A percentile compares a stretch with the other conserved stretches of the same genome.
phyloP scores from a whole-genome alignment of 2,113 vertebrate species.

The Apodemus speciosus region DNA sequence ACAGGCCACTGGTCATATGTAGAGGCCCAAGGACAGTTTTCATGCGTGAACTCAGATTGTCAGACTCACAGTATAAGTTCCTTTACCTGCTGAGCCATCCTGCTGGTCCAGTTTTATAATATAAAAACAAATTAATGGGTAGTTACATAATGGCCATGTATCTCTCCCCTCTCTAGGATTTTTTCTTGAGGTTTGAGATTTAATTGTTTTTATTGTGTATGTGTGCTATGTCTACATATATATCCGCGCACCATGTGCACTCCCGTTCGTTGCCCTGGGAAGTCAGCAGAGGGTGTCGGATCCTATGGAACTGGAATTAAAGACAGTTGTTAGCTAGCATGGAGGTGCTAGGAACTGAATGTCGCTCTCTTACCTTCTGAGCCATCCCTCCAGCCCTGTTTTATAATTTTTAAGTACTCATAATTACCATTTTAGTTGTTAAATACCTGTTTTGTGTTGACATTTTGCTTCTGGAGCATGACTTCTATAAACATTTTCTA shows the following conservation, averaged over 20 bases:
- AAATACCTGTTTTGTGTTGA: neutral
- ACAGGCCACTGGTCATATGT: neutral
- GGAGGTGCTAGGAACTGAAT: neutral
- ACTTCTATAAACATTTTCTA: neutral
- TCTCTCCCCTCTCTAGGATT: neutral
- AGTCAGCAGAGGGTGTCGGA: neutral
- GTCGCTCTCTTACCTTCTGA: neutral
- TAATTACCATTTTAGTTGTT: conserved; percentile 4
- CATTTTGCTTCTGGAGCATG: neutral
- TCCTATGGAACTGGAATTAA: neutral
- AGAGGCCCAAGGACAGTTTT: neutral
- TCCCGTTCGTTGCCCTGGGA: neutral
- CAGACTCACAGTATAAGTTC: neutral
- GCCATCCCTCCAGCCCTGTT: neutral
- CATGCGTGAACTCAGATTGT: neutral
- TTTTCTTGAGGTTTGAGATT: neutral
- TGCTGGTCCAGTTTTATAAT: neutral
- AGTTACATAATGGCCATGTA: neutral
- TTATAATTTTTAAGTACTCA: neutral
- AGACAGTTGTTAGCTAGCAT: neutral
- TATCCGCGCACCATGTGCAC: neutral
- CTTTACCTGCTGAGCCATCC: neutral
- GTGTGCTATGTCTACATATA: neutral
- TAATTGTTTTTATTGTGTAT: neutral
- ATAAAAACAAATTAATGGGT: neutral